Conservation (phyloP, 2,113 vertebrate genomes). For the Alouatta palliata region DNA sequence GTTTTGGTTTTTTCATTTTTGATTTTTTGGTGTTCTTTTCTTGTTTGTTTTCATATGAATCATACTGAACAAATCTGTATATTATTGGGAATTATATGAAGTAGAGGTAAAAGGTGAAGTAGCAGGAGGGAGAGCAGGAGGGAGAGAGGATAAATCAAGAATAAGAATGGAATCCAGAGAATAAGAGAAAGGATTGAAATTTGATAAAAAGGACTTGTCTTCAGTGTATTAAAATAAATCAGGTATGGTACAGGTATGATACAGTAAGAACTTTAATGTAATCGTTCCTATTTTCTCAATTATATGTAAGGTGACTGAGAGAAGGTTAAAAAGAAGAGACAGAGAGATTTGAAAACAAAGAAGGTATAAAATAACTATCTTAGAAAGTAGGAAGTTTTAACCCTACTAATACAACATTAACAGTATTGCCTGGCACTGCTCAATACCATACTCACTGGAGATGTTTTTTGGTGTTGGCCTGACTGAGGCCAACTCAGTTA, state of each 20-base stretch:
- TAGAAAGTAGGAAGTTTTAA: background rate
- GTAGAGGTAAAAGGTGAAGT: background rate
- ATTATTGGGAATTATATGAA: background rate
- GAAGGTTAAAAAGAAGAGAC: background rate
- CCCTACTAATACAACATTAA: background rate
- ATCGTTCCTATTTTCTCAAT: background rate
- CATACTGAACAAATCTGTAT: background rate
- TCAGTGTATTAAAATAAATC: background rate
- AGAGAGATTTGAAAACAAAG: background rate
- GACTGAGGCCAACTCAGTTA: background rate
- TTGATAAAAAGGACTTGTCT: background rate
- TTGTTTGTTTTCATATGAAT: background rate
- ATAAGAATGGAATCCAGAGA: background rate
- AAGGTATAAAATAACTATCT: background rate
- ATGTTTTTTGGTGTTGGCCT: background rate
- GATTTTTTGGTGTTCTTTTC: background rate
- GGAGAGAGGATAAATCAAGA: background rate
- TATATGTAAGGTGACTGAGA: background rate
- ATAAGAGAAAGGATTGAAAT: background rate
- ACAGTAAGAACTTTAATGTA: background rate
- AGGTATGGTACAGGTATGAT: background rate
- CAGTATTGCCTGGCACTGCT: background rate
- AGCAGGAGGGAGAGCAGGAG: background rate
- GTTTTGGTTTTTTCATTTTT: background rate
- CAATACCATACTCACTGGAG: background rate